These are phyloP conservation scores for Amniataba percoides DNA, from an alignment of 2,797 vertebrate species.

Conservation along the genomic window DNA sequence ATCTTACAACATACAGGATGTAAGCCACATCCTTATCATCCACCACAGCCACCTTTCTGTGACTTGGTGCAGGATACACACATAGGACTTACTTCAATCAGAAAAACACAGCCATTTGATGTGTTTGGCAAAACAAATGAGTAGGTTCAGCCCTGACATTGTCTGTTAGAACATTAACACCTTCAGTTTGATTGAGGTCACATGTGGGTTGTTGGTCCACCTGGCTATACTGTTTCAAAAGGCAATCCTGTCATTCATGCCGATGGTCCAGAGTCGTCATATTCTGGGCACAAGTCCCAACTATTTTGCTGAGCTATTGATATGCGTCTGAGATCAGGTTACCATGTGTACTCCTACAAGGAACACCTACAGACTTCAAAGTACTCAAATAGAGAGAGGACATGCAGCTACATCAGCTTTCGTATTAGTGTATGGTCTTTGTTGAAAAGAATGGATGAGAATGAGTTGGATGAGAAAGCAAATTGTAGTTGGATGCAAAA, in stretches of 20 bases:
- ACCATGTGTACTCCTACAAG: background rate
- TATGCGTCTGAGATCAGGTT: background rate
- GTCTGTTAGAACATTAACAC: too few species aligned
- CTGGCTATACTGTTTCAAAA: background rate
- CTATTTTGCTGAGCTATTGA: background rate
- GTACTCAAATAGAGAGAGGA: background rate
- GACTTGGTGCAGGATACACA: too few species aligned
- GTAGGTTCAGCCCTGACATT: too few species aligned
- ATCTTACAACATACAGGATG: too few species aligned
- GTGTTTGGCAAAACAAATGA: too few species aligned
- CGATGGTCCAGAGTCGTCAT: background rate
- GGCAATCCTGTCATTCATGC: background rate
- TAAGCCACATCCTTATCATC: too few species aligned
- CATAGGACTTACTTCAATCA: too few species aligned
- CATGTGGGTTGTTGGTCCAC: background rate
- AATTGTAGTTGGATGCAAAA: background rate
- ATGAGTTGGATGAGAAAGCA: background rate
- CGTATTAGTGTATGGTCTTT: background rate
- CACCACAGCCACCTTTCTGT: too few species aligned
- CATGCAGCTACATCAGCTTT: background rate
- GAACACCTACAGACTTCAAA: background rate
- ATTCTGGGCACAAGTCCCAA: conserved; percentile 1
- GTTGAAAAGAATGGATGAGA: background rate
- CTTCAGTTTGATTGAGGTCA: background rate
- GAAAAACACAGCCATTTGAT: too few species aligned